Conservation (phyloP, 2,797 vertebrate species). For the Enteromius radiatus region DNA sequence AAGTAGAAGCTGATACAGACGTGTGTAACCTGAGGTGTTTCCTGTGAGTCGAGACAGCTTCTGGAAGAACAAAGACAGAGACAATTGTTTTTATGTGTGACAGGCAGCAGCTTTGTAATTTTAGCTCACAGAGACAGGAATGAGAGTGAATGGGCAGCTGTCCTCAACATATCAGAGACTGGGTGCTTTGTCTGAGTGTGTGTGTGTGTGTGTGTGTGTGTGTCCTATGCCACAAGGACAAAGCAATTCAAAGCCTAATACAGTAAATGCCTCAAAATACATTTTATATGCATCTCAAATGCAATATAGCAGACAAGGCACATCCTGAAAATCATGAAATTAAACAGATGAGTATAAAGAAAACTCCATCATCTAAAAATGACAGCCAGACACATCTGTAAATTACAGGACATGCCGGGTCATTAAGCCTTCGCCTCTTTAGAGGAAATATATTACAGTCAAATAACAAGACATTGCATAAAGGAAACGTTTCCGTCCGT, state of each 20-base stretch:
- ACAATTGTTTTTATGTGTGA: slow-evolving; percentile 61
- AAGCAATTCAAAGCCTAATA: slow-evolving; percentile 41
- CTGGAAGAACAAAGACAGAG: slow-evolving; percentile 44
- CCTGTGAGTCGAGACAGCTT: slow-evolving; percentile 5
- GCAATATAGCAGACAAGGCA: neutral
- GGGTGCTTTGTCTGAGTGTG: neutral
- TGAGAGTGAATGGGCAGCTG: slow-evolving; percentile 56
- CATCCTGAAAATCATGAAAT: neutral
- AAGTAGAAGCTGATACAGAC: neutral
- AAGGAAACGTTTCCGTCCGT: neutral
- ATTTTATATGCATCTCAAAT: neutral
- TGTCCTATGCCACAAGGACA: slow-evolving; percentile 55
- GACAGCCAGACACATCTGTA: neutral
- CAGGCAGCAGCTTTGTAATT: slow-evolving; percentile 61
- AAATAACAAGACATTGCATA: neutral
- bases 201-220: slow-evolving; percentile 47
- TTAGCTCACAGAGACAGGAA: slow-evolving; percentile 61
- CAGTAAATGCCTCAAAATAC: neutral
- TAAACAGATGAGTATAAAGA: neutral
- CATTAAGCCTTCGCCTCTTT: slow-evolving; percentile 16
- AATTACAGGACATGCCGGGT: neutral
- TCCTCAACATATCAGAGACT: slow-evolving; percentile 34
- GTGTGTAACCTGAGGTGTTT: slow-evolving; percentile 57
- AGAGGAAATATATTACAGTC: neutral
- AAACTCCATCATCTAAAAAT: neutral